phyloP scores from a whole-genome alignment of 2,113 vertebrate species.

The Paralichthys olivaceus region DNA sequence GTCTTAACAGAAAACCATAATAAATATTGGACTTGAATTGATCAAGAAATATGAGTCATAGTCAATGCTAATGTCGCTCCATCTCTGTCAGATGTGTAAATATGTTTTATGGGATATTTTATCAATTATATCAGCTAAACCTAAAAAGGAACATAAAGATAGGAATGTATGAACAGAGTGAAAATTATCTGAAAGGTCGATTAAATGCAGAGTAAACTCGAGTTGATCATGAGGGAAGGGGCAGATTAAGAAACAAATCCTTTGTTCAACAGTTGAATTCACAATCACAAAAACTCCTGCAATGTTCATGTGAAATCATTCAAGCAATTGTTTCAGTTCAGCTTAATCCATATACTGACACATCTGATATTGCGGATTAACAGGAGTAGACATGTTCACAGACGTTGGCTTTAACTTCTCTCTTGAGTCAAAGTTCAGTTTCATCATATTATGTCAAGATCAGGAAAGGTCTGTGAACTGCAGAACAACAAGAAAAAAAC shows the following conservation, averaged over 20 bases:
- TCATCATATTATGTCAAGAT: constrained; percentile 3
- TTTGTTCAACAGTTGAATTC: constrained; percentile 6
- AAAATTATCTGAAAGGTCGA: constrained; percentile 17
- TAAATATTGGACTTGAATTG: not conserved
- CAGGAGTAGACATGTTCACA: too few relatives aligned
- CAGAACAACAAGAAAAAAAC: not conserved
- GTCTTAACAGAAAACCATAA: too few relatives aligned
- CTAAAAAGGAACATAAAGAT: too few relatives aligned
- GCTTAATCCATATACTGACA: not conserved
- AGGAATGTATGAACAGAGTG: constrained; percentile 4
- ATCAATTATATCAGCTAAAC: too few relatives aligned
- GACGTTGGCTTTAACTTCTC: constrained; percentile 1
- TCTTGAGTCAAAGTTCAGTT: not conserved
- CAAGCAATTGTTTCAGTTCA: constrained; percentile 5
- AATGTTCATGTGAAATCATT: constrained; percentile 10
- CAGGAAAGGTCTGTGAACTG: not conserved
- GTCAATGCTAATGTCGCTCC: not conserved
- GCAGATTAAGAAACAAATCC: constrained; percentile 22
- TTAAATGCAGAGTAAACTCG: constrained; percentile 10
- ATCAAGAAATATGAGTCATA: not conserved
- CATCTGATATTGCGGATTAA: not conserved
- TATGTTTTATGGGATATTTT: not conserved
- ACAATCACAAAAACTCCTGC: constrained; percentile 1
- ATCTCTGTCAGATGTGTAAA: not conserved
- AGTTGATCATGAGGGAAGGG: not conserved